These are phyloP conservation scores for Glaucidium brasilianum DNA, from an alignment of 2,113 vertebrate species.

Conservation along the genomic window DNA sequence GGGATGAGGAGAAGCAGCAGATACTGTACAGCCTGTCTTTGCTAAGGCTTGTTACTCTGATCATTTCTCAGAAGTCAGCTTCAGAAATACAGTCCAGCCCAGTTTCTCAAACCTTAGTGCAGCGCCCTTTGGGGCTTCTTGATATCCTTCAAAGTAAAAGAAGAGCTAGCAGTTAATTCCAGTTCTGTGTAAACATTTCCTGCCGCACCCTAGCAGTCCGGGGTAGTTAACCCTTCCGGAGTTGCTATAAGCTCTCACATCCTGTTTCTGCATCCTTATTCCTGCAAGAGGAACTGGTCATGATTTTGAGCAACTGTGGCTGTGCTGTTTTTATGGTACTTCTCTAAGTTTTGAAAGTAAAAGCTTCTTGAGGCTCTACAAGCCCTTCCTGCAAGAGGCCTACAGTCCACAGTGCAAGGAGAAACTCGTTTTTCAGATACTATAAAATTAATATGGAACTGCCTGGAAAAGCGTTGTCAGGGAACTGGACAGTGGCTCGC, in stretches of 20 bases:
- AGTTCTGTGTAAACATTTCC: not conserved
- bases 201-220: not conserved
- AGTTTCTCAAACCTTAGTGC: not conserved
- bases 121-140: not conserved
- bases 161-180: not conserved
- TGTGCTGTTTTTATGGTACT: not conserved
- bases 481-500: not conserved
- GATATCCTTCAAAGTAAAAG: not conserved
- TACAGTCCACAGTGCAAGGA: not conserved
- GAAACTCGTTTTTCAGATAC: not conserved
- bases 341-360: not conserved
- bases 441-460: not conserved
- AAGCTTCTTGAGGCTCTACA: not conserved
- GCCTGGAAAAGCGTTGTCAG: not conserved
- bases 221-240: not conserved
- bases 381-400: not conserved
- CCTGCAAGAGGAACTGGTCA: not conserved
- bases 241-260: not conserved
- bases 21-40: not conserved
- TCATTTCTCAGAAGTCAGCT: not conserved
- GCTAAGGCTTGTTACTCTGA: not conserved
- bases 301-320: not conserved
- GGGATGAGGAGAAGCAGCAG: not conserved
- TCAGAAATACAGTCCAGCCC: rapidly evolving
- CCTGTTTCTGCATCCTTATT: not conserved